Base-by-base conservation (phyloP, 2,888 invertebrate genomes). In the Acrobasis repandana region DNA sequence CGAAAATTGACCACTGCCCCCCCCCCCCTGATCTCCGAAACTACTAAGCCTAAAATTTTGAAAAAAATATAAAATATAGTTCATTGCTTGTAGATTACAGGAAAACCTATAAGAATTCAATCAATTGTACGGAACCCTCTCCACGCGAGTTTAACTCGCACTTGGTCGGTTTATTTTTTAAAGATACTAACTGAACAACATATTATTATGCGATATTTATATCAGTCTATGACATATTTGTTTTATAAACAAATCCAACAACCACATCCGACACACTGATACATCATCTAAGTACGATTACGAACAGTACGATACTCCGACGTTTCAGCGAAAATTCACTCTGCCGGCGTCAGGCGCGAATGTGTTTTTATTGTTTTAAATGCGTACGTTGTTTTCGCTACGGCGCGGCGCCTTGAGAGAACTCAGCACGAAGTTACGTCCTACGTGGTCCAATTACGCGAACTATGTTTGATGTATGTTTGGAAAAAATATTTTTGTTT, bases 281-380 rank as follows among this genome's bases (percentile, higher is more conserved):
- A 61, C 49, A 61, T 62, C 58, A 66, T 63, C 62, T 61, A 60
- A 64, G 62, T 63, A 63, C 58, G 62, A 64, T 61, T 63, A 63
- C 58, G 62, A 61, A 65, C 68, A 69, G 73, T 75, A 75, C 75
- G 75, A 71, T 72, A 72, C 65, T 71, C 65, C 66, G 66, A 71
- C 75, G 28, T 28, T 77, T 71, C 68, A 67, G 74, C 75, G 79
- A 83, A 87, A 88, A 87, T 87, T 86, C 86, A 86, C 86, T 86
- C 82, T 83, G 78, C 66, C 78, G 81, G 80, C 80, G 76, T 75
- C 80, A 80, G 79, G 75, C 79, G 75, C 77, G 79, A 80, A 84
- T 83, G 80, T 83, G 79, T 85, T 86, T 87, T 88, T 88, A 89
- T 88, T 87, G 82, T 88, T 87, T 87, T 85, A 86, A 88, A 87